phyloP scores from a whole-genome alignment of 2,797 vertebrate species.

The Propithecus deckenii region DNA sequence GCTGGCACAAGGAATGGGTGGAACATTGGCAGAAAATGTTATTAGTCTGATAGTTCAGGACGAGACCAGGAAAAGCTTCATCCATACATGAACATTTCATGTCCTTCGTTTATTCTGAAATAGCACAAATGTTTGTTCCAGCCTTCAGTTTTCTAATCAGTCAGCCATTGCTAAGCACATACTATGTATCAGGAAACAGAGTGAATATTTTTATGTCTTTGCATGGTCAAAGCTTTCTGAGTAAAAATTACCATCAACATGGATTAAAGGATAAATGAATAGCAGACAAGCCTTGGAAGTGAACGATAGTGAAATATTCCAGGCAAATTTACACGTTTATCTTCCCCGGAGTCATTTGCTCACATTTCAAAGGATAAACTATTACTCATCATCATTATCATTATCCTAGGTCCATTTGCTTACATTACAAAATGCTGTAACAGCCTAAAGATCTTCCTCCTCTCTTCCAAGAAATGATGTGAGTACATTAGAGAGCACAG shows the following conservation, averaged over 20 bases:
- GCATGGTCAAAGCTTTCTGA: neutral
- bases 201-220: neutral
- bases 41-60: neutral
- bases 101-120: neutral
- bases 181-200: neutral
- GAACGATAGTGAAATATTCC: neutral
- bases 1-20: neutral
- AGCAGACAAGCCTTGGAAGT: neutral
- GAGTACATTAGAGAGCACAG: neutral
- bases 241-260: neutral
- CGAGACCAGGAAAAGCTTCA: neutral
- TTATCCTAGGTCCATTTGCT: neutral
- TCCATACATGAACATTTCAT: neutral
- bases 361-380: neutral
- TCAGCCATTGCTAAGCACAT: neutral
- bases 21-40: neutral
- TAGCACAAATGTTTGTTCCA: neutral
- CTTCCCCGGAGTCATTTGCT: neutral
- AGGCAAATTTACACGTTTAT: neutral
- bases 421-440: neutral
- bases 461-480: neutral
- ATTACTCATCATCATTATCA: neutral
- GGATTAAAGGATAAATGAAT: neutral
- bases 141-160: neutral
- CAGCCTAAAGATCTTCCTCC: neutral